A percentile compares a stretch with the other conserved stretches of the same genome.
Evolutionary conservation across 2,113 vertebrate genomes (phyloP).

Genomic region (Lophura nycthemera): DNA sequence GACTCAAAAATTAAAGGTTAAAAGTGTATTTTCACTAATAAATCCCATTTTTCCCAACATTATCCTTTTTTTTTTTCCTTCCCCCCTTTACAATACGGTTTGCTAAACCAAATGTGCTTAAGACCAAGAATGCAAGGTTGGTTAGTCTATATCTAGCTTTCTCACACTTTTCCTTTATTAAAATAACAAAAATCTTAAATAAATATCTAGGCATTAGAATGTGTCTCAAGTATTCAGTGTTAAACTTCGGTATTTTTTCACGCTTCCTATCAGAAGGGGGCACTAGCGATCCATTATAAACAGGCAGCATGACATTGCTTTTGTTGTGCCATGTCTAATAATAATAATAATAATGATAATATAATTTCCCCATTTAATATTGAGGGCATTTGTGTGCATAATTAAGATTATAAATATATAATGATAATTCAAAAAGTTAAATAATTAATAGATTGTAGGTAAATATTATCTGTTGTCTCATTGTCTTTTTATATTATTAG

Average conservation of each 20-base stretch:
- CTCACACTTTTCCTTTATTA: background rate
- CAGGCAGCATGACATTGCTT: slow-evolving; percentile 30
- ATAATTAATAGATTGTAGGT: slow-evolving; percentile 71
- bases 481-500: slow-evolving; percentile 31
- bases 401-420: slow-evolving; percentile 75
- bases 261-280: slow-evolving; percentile 75
- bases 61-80: background rate
- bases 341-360: slow-evolving; percentile 64
- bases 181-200: slow-evolving; percentile 38
- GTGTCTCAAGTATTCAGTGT: background rate
- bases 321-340: slow-evolving; percentile 74
- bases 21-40: background rate
- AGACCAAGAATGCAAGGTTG: background rate
- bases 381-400: slow-evolving; percentile 68
- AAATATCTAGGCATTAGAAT: slow-evolving; percentile 36
- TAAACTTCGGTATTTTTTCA: slow-evolving; percentile 44
- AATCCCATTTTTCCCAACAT: background rate
- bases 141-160: background rate
- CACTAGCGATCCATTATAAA: slow-evolving; percentile 78
- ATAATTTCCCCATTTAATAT: slow-evolving; percentile 70
- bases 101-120: background rate
- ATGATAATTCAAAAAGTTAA: slow-evolving; percentile 70
- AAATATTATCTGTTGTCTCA: slow-evolving; percentile 55
- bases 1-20: slow-evolving; percentile 5
- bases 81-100: background rate